Conservation (phyloP, 2,113 vertebrate species). For the Potamarius usumacintae region DNA sequence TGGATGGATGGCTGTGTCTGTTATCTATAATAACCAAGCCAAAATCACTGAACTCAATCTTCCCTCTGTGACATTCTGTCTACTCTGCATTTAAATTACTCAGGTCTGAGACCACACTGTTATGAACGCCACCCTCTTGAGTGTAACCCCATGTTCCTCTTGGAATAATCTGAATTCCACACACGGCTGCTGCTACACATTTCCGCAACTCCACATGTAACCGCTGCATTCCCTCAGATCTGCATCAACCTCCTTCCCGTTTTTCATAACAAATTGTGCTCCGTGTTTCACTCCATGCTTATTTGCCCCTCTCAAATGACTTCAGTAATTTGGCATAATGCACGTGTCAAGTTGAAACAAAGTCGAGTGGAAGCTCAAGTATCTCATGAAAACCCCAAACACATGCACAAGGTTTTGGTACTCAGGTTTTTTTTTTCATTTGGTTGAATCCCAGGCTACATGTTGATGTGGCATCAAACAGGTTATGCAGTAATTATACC, state of each 20-base stretch:
- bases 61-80: not conserved
- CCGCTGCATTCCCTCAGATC: not conserved
- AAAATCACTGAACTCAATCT: not conserved
- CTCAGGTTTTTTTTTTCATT: not conserved
- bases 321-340: not conserved
- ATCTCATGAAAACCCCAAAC: not conserved
- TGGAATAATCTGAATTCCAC: not conserved
- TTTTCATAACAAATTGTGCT: not conserved
- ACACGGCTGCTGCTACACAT: not conserved
- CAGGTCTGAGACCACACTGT: not conserved
- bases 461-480: slow-evolving; percentile 9
- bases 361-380: not conserved
- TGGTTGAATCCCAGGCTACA: not conserved
- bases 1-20: not conserved
- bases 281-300: not conserved
- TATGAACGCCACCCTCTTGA: not conserved
- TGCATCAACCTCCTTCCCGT: not conserved
- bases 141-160: not conserved
- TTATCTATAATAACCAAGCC: not conserved
- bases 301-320: not conserved
- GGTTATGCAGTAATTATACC: slow-evolving; percentile 24
- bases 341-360: not conserved
- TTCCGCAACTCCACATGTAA: not conserved
- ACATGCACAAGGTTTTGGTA: not conserved
- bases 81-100: not conserved